These are phyloP conservation scores for Aleiodes alternator DNA, from an alignment of 2,888 invertebrate genomes.

Conservation along the genomic window DNA sequence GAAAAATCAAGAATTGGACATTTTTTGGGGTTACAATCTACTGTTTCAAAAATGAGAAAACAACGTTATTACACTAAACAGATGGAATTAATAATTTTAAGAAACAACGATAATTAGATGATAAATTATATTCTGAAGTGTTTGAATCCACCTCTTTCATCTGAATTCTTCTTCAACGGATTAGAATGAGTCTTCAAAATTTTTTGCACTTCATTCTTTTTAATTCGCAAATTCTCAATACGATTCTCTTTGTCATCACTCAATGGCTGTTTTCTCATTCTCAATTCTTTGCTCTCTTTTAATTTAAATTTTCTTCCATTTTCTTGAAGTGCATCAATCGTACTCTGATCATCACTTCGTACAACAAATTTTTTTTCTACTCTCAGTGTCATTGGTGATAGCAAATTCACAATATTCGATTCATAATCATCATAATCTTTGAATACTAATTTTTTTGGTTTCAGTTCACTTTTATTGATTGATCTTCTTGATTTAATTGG, in stretches of 20 bases:
- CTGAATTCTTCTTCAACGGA: slow-evolving; percentile 14
- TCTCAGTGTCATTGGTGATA: background rate
- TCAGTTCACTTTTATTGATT: slow-evolving; percentile 53
- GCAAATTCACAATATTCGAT: slow-evolving; percentile 21
- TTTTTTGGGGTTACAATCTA: slow-evolving; percentile 2
- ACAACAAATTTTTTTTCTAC: background rate
- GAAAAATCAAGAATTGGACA: slow-evolving; percentile 79
- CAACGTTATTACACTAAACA: background rate
- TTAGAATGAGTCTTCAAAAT: slow-evolving; percentile 27
- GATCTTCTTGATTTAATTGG: slow-evolving; percentile 60
- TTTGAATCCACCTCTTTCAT: slow-evolving; percentile 55
- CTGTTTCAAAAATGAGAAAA: background rate
- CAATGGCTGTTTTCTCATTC: background rate
- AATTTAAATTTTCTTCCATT: background rate
- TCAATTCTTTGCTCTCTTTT: background rate
- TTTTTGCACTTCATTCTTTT: slow-evolving; percentile 30
- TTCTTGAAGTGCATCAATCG: background rate
- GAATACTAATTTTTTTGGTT: slow-evolving; percentile 62
- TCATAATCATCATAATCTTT: slow-evolving; percentile 54
- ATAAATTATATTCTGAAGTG: slow-evolving; percentile 61
- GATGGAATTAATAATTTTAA: background rate
- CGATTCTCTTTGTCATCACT: slow-evolving; percentile 44
- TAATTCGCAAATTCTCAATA: slow-evolving; percentile 13
- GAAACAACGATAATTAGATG: background rate
- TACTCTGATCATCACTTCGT: slow-evolving; percentile 6